phyloP scores from a whole-genome alignment of 2,113 vertebrate species.

The Archocentrus centrarchus region DNA sequence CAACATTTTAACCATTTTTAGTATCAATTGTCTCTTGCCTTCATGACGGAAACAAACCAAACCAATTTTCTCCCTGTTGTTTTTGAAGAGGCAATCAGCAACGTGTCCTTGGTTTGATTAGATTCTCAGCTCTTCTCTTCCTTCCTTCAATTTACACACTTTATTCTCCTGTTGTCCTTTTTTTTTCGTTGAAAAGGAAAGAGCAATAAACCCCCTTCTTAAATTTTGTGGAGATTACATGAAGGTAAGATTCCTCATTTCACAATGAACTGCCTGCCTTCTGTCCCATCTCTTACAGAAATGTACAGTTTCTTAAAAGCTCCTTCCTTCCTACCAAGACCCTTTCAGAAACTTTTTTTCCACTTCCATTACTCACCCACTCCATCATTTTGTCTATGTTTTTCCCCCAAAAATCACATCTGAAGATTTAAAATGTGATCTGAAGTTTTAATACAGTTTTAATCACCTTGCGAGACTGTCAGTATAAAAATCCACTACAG shows the following conservation, averaged over 20 bases:
- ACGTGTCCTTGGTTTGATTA: conserved; percentile 76
- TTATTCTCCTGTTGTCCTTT: conserved; percentile 26
- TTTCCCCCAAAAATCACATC: background rate
- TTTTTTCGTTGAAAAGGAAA: conserved; percentile 17
- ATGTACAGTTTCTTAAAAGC: background rate
- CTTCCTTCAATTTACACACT: conserved; percentile 46
- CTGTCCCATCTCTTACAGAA: conserved; percentile 6
- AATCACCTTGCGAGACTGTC: background rate
- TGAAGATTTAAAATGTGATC: background rate
- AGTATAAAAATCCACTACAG: background rate
- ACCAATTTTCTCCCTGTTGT: conserved; percentile 69
- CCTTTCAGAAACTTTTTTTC: background rate
- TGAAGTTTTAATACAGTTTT: background rate
- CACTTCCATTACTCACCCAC: background rate
- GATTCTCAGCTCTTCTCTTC: conserved; percentile 59
- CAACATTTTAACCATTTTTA: conserved; percentile 71
- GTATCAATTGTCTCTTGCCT: conserved; percentile 65
- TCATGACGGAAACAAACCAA: conserved; percentile 74
- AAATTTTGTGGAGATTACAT: conserved; percentile 35
- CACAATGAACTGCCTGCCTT: conserved; percentile 40
- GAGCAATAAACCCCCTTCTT: conserved; percentile 33
- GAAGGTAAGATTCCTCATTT: conserved; percentile 35
- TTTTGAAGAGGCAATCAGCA: conserved; percentile 75
- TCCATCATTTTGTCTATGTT: background rate
- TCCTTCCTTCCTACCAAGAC: background rate